These are phyloP conservation scores for Blastobasis lacticolella DNA, from an alignment of 2,888 invertebrate species.

Conservation along the genomic window DNA sequence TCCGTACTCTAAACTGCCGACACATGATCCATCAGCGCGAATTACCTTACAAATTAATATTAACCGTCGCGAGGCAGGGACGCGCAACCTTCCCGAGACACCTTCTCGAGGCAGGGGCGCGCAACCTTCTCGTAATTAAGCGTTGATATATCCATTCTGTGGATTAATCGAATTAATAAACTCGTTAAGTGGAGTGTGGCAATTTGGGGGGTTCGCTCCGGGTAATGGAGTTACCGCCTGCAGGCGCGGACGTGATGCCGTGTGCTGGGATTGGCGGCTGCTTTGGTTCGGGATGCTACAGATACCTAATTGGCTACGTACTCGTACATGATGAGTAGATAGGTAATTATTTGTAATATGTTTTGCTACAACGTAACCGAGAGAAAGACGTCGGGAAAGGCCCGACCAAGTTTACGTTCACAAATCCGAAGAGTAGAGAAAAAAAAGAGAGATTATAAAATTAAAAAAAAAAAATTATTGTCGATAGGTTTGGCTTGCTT, in stretches of 20 bases:
- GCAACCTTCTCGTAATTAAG: conserved; percentile 28
- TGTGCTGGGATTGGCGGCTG: conserved; percentile 3
- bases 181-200: conserved; percentile 47
- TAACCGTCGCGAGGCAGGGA: conserved; percentile 8
- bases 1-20: too few species aligned
- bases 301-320: too few species aligned
- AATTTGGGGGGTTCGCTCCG: conserved; percentile 25
- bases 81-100: conserved; percentile 5
- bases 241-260: not conserved
- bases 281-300: not conserved
- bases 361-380: too few species aligned
- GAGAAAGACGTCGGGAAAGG: too few species aligned
- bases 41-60: conserved; percentile 6
- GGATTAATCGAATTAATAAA: conserved; percentile 55
- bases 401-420: too few species aligned
- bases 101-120: conserved; percentile 12
- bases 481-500: too few species aligned
- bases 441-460: too few species aligned
- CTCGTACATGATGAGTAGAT: too few species aligned
- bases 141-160: conserved; percentile 31
- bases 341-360: too few species aligned
- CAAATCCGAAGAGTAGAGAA: too few species aligned
- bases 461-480: too few species aligned
- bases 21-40: too few species aligned
- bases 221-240: conserved; percentile 3